phyloP scores from a whole-genome alignment of 2,797 vertebrate genomes.

The Clarias pachynema region DNA sequence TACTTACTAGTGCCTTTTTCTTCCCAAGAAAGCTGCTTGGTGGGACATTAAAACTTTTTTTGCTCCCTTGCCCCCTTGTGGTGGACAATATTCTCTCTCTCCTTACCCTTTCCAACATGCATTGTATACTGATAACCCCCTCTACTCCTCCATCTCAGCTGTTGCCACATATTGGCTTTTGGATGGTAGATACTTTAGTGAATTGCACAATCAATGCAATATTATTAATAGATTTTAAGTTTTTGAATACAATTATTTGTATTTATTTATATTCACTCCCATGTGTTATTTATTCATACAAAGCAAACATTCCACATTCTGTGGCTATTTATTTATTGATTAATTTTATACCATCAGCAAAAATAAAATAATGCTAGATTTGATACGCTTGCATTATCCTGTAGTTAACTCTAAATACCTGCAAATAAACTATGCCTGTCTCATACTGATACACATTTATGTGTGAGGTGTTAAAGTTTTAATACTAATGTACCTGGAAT shows the following conservation, averaged over 20 bases:
- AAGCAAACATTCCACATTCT: conserved; percentile 85
- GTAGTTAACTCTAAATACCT: conserved; percentile 48
- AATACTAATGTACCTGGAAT: conserved; percentile 44
- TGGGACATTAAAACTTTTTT: conserved; percentile 27
- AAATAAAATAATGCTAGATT: conserved; percentile 48
- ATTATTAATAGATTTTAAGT: conserved; percentile 77
- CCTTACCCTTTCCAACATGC: conserved; percentile 70
- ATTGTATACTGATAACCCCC: conserved; percentile 59
- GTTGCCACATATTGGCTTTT: conserved; percentile 72
- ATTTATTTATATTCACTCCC: conserved; percentile 73
- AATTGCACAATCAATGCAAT: conserved; percentile 99
- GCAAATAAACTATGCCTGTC: conserved; percentile 80
- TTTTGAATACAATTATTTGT: conserved; percentile 74
- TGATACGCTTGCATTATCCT: conserved; percentile 46
- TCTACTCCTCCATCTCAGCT: conserved; percentile 72
- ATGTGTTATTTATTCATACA: conserved; percentile 91
- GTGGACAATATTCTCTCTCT: conserved; percentile 73
- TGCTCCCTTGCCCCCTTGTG: conserved; percentile 56
- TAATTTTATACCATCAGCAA: conserved; percentile 74
- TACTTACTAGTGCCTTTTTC: conserved; percentile 98
- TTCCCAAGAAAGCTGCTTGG: conserved; percentile 84
- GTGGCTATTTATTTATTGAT: conserved; percentile 97
- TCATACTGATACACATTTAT: conserved; percentile 47
- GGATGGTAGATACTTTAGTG: conserved; percentile 80
- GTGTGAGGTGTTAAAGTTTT: conserved; percentile 27